Evolutionary conservation across 2,888 invertebrate species (phyloP), one percentile per base, ranked within the genome.

Genomic region (Empis stercorea): DNA sequence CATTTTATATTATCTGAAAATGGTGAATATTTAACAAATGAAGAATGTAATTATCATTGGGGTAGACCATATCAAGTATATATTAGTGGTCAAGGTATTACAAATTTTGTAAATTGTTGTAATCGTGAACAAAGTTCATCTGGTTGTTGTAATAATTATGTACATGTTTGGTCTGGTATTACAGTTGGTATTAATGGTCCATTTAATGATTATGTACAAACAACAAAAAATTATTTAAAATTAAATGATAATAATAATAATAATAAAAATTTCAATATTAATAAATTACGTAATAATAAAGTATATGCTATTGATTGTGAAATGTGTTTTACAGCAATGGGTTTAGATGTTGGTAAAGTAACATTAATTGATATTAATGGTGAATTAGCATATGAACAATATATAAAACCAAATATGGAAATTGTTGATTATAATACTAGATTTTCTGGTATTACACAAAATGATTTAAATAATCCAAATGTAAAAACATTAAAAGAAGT

Each of bases 351-450:
- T 46, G 85, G 88, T 16, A 83, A 91, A 65, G 80, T 96, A 27
- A 89, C 93, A 9, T 79, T 96, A 46, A 80, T 95, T 46, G 76
- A 76, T 32, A 69, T 79, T 30, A 80, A 87, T 60, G 84, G 87
- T 5, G 73, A 77, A 41, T 68, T 84, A 27, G 83, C 92, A 13
- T 89, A 88, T 68, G 91, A 94, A 67, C 76, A 81, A 41, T 76
- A 84, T 52, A 92, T 99, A 34, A 79, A 78, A 57, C 95, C 97
- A 3, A 79, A 80, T 58, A 76, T 78, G 53, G 77, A 80, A 52
- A 81, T 99, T 47, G 75, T 97, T 38, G 97, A 99, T 66, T 88
- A 86, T 64, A 99, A 97, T 65, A 95, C 95, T 3, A 78, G 91
- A 49, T 99, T 89, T 74, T 95, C 94, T 60, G 99, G 99, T 47